phyloP scores from a whole-genome alignment of 2,888 invertebrate species.

The Drosophila paranaensis region DNA sequence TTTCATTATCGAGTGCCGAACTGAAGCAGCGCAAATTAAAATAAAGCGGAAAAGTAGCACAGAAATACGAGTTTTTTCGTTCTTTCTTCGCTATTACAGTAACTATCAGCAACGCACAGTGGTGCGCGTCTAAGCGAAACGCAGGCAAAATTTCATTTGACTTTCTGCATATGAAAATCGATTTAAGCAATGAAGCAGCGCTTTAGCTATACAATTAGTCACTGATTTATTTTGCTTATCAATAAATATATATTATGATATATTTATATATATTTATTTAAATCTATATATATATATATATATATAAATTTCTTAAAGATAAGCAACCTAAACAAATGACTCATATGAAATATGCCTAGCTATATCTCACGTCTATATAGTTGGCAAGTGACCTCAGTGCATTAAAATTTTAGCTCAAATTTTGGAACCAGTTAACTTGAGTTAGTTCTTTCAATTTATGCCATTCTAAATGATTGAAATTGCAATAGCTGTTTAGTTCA shows the following conservation, averaged over 20 bases:
- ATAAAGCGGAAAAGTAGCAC: constrained; percentile 26
- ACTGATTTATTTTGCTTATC: not conserved
- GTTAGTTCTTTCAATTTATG: not conserved
- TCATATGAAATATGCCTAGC: no score
- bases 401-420: not conserved
- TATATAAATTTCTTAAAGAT: not conserved
- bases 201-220: not conserved
- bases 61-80: constrained; percentile 40
- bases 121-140: not conserved
- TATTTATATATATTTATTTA: no score
- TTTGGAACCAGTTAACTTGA: not conserved
- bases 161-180: not conserved
- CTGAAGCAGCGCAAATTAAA: constrained; percentile 12
- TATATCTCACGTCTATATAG: no score
- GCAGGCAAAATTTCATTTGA: not conserved
- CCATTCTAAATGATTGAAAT: not conserved
- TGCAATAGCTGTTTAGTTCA: not conserved
- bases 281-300: not conserved
- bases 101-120: constrained; percentile 37
- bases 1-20: constrained; percentile 43
- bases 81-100: constrained; percentile 1
- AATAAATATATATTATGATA: no score
- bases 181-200: not conserved
- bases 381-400: no score
- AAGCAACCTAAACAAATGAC: not conserved